A percentile compares a stretch with the other conserved stretches of the same genome.
Conservation (phyloP, 2,888 invertebrate genomes). For the Thecophora atra region DNA sequence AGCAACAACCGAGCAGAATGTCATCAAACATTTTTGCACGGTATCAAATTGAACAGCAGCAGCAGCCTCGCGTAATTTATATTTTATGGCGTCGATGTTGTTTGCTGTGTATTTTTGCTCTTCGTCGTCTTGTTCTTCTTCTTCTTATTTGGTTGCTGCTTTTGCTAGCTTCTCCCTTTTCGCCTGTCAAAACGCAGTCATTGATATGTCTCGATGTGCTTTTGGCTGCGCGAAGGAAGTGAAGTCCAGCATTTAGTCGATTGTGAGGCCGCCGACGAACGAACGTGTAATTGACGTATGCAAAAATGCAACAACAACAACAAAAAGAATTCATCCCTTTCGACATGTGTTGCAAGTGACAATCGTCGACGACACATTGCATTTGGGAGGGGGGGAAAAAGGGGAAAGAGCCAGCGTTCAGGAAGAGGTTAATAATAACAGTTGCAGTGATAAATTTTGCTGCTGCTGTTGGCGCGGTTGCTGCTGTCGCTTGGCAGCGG, state of each 20-base stretch:
- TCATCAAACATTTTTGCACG: conserved; percentile 39
- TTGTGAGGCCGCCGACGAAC: conserved; percentile 54
- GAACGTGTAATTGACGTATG: conserved; percentile 41
- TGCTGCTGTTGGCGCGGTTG: conserved; percentile 10
- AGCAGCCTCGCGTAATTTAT: background rate
- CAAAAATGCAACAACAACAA: conserved; percentile 37
- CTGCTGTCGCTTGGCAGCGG: conserved; percentile 14
- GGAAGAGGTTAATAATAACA: background rate
- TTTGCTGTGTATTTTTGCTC: background rate
- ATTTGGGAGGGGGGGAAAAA: background rate
- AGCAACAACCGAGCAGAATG: conserved; percentile 19
- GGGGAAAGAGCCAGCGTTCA: background rate
- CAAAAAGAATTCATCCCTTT: background rate
- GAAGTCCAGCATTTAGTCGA: conserved; percentile 32
- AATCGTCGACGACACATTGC: conserved; percentile 20
- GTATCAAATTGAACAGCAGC: conserved; percentile 29
- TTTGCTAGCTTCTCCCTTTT: background rate
- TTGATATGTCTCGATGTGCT: conserved; percentile 57
- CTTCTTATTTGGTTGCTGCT: background rate
- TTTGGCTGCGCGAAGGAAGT: conserved; percentile 20
- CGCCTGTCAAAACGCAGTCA: conserved; percentile 44
- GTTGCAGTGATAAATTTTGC: background rate
- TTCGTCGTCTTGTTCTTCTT: background rate
- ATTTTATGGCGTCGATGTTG: conserved; percentile 24
- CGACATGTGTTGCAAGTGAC: conserved; percentile 20